Conservation (phyloP, 2,888 invertebrate species). For the Apamea monoglypha region DNA sequence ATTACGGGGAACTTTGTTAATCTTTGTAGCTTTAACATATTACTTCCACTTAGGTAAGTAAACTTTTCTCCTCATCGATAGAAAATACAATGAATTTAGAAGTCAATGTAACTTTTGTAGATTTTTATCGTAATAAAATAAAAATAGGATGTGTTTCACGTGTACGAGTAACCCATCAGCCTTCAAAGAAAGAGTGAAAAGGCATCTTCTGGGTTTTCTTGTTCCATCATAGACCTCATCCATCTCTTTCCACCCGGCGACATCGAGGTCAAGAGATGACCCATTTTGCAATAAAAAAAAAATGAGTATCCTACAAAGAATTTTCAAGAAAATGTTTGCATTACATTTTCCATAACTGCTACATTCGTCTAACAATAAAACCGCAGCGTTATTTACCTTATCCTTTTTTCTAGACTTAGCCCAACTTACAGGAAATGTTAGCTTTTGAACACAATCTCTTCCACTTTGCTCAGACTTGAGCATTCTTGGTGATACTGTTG, state of each 20-base stretch:
- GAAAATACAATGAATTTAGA: not conserved
- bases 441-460: slow-evolving; percentile 34
- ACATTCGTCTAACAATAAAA: slow-evolving; percentile 16
- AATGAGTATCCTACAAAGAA: not conserved
- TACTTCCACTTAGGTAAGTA: not conserved
- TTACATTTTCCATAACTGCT: not conserved
- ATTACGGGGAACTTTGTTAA: slow-evolving; percentile 17
- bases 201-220: too few relatives aligned
- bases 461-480: slow-evolving; percentile 30
- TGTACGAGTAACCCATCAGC: too few relatives aligned
- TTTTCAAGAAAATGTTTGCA: not conserved
- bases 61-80: not conserved
- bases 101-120: not conserved
- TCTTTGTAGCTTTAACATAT: slow-evolving; percentile 12
- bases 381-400: not conserved
- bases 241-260: too few relatives aligned
- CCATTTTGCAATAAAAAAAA: too few relatives aligned
- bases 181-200: too few relatives aligned
- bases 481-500: slow-evolving; percentile 38
- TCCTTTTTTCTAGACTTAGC: slow-evolving; percentile 1
- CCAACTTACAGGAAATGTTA: slow-evolving; percentile 19
- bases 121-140: not conserved
- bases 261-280: too few relatives aligned
- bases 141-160: not conserved
- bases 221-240: too few relatives aligned